Evolutionary conservation across 2,888 invertebrate genomes (phyloP).

Genomic region (Papilio gigon): DNA sequence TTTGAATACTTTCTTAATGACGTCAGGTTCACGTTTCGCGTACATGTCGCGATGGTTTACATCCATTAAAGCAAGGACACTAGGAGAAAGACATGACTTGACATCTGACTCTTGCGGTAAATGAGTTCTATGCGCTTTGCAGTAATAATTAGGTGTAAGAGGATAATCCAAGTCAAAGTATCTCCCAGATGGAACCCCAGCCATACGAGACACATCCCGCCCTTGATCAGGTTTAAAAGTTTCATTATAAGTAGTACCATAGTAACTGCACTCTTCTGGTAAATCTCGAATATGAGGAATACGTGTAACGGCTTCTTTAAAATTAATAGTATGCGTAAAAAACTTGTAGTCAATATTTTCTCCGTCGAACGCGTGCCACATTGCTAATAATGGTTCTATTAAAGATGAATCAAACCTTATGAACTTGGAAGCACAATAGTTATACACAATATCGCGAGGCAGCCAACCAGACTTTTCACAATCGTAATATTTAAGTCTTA

Average conservation of each 20-base stretch:
- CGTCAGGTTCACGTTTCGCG: conserved; percentile 60
- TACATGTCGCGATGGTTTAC: conserved; percentile 73
- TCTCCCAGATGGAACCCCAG: conserved; percentile 72
- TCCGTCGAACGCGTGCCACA: conserved; percentile 75
- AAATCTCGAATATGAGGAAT: conserved; percentile 71
- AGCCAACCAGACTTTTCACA: conserved; percentile 73
- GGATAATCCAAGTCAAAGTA: conserved; percentile 72
- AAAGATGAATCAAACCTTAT: conserved; percentile 74
- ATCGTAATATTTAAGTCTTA: conserved; percentile 65
- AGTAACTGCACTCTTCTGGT: conserved; percentile 61
- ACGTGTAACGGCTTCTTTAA: conserved; percentile 65
- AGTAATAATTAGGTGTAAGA: conserved; percentile 59
- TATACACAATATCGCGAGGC: conserved; percentile 68
- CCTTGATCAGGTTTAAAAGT: conserved; percentile 66
- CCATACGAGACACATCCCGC: conserved; percentile 55
- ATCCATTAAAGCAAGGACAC: conserved; percentile 61
- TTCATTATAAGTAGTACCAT: conserved; percentile 69
- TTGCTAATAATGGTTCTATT: conserved; percentile 74
- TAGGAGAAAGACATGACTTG: conserved; percentile 63
- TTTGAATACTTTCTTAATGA: conserved; percentile 77
- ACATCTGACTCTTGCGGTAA: conserved; percentile 70
- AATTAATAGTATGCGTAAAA: conserved; percentile 77
- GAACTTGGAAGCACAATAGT: conserved; percentile 66
- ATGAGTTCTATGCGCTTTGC: conserved; percentile 58
- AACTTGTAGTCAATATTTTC: conserved; percentile 74